phyloP scores from a whole-genome alignment of 1,140 invertebrate genomes.

The Cyclargus thomasi region DNA sequence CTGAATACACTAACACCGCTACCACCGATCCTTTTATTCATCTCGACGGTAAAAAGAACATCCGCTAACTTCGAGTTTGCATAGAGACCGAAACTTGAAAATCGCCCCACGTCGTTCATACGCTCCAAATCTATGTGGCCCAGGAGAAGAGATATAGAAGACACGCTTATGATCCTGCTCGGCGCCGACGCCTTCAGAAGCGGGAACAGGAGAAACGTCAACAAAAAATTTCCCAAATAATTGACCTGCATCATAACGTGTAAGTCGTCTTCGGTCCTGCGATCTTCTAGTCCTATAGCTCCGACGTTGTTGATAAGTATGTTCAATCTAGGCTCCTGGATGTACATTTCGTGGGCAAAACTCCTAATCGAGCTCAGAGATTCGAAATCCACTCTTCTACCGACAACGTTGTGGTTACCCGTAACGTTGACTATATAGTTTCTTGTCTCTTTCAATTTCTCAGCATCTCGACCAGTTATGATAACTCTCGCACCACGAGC shows the following conservation, averaged over 20 bases:
- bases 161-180: constrained; percentile 76
- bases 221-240: constrained; percentile 76
- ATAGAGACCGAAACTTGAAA: constrained; percentile 76
- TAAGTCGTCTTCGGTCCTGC: constrained; percentile 70
- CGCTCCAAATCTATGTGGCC: constrained; percentile 82
- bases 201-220: constrained; percentile 75
- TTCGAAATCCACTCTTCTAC: constrained; percentile 45
- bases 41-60: constrained; percentile 81
- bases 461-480: constrained; percentile 83
- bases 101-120: constrained; percentile 75
- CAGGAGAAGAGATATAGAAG: constrained; percentile 60
- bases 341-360: constrained; percentile 48
- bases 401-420: constrained; percentile 73
- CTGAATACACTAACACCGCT: constrained; percentile 81
- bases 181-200: constrained; percentile 75
- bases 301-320: constrained; percentile 78
- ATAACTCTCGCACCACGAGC: constrained; percentile 87
- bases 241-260: constrained; percentile 76
- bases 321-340: constrained; percentile 62
- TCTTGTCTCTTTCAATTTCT: constrained; percentile 77
- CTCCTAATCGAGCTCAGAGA: constrained; percentile 42
- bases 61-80: constrained; percentile 85
- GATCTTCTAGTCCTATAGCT: constrained; percentile 40
- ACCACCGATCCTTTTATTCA: constrained; percentile 75
- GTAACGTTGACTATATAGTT: constrained; percentile 75